Percentiles rank a stretch among this genome's conserved stretches.
Evolutionary conservation across 1,140 invertebrate genomes (phyloP).

Genomic region (Temnothorax longispinosus): DNA sequence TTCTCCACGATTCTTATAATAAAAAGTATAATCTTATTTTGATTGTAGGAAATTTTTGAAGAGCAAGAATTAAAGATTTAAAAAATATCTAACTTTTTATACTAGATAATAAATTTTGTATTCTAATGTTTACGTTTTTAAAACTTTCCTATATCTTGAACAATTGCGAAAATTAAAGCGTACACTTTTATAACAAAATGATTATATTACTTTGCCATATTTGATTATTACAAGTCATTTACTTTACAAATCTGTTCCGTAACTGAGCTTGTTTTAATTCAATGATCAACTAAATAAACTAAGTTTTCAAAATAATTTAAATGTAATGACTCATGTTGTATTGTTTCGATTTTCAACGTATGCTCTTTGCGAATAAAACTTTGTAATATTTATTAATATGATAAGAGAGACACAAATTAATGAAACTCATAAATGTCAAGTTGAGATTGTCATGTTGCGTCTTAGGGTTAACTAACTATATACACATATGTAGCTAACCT

Average conservation of each 20-base stretch:
- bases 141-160: background rate
- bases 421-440: background rate
- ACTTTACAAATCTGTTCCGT: background rate
- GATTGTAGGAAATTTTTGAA: background rate
- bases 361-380: background rate
- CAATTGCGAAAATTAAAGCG: background rate
- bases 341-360: background rate
- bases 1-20: background rate
- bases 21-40: background rate
- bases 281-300: background rate
- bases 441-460: background rate
- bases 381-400: background rate
- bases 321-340: background rate
- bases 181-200: background rate
- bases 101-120: background rate
- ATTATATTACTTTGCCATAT: background rate
- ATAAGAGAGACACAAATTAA: background rate
- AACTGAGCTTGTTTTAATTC: background rate
- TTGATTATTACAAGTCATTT: conserved; percentile 1
- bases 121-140: background rate
- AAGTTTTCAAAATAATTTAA: background rate
- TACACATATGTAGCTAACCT: background rate
- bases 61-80: background rate
- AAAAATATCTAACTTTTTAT: background rate
- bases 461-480: background rate